Base-by-base conservation (phyloP, 2,113 vertebrate genomes). In the Rana temporaria region DNA sequence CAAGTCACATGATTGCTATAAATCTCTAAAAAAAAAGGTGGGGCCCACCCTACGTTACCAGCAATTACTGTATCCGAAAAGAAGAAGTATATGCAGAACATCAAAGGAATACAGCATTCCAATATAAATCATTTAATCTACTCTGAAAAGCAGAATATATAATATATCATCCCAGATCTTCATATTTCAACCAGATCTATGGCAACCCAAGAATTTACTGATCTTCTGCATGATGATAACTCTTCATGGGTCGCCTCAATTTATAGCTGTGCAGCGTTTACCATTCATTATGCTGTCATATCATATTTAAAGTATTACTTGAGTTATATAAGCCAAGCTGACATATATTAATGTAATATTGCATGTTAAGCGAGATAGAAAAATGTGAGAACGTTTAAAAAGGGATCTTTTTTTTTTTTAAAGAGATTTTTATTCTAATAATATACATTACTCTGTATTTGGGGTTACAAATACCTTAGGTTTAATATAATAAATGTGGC, bases 131-230 rank as follows among this genome's bases (percentile, higher is more conserved):
- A 74, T 34, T 59, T 20, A 59, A 74, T 59, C 18, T 19, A 59
- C 26, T 32, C 70, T 32, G 48, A 30, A 71, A 55, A 57, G 42
- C 14, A 20, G 24, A 56, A 52, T n/a, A 19, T 30, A 57, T 53
- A 72, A 72, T 38, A 74, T 59, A 74, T 74, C 59, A 74, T 59
- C 34, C 55, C 71, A 59, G 52, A 74, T 32, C 34, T 56, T 74
- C 71, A 74, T 71, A 53, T 59, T 74, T 74, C 26, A 74, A 32
- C 71, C 71, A 74, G 52, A n/a, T 59, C 71, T n/a, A 32, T 55
- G 53, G 53, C 70, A 59, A 74, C 55, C 55, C 71, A 34, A 59
- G 71, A 59, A 74, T 34, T 74, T 56, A 20, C 55, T 74, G 53
- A 74, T 74, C 55, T 73, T 26, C 53, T 7, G 32, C 24, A 53